Conservation (phyloP, 2,113 vertebrate genomes). For the Notarius lentiginosus region DNA sequence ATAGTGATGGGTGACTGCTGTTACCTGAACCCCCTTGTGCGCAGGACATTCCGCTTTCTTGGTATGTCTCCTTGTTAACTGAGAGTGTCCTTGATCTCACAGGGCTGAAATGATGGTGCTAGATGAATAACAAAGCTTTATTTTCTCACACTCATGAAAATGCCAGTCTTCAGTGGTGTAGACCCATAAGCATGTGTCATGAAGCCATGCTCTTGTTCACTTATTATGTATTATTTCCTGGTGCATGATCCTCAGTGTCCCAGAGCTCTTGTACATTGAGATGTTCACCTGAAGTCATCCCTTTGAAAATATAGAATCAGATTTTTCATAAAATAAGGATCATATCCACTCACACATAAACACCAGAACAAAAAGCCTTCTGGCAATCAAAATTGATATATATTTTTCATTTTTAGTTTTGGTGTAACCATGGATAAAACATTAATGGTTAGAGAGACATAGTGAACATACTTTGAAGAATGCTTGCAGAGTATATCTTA, state of each 20-base stretch:
- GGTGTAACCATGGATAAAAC: not conserved
- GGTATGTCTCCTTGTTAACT: slow-evolving; percentile 66
- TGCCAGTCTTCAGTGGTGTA: not conserved
- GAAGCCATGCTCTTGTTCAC: slow-evolving; percentile 12
- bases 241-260: not conserved
- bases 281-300: not conserved
- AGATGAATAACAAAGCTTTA: not conserved
- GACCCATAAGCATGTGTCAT: not conserved
- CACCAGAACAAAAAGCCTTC: not conserved
- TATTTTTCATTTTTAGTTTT: too few species aligned
- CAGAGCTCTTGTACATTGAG: not conserved
- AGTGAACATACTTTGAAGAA: not conserved
- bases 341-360: not conserved
- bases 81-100: not conserved
- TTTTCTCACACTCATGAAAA: not conserved
- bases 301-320: not conserved
- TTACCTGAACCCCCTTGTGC: slow-evolving; percentile 85
- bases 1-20: slow-evolving; percentile 88
- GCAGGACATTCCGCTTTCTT: slow-evolving; percentile 85
- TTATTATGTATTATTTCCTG: slow-evolving; percentile 22
- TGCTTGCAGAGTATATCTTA: not conserved
- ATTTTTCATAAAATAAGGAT: not conserved
- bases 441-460: not conserved
- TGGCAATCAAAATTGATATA: not conserved
- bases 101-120: slow-evolving; percentile 1